Base-by-base conservation (phyloP, 2,113 vertebrate genomes). In the Chlorodrepanis virens region DNA sequence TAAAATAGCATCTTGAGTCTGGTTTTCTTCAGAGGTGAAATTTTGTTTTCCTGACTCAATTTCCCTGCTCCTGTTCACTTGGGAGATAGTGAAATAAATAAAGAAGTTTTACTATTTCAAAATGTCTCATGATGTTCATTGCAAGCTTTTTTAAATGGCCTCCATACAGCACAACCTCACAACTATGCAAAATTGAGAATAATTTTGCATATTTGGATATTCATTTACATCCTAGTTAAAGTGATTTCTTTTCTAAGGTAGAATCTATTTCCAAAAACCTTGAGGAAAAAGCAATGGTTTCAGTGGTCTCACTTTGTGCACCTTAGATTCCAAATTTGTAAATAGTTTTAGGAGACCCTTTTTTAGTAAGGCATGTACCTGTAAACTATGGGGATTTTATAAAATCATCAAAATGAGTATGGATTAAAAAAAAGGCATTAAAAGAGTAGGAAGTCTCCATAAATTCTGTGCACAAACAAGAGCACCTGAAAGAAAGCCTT, bases 191-290 rank as follows among this genome's bases (percentile, higher is more conserved):
- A 86, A 54, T 11, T 76, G n/a, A 81, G 68, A 90, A 83, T 86
- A 83, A 61, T 86, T 95, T 92, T 90, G 53, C 72, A 50, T 90
- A 88, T 88, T 89, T 82, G 60, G 35, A 31, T 59, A n/a, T 28
- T 18, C 4, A 69, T 90, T 92, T 92, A 65, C 83, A 67, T 75
- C 35, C 39, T 23, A 44, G 35, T 80, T 90, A 67, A 50, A 74
- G 16, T 4, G 1, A n/a, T 86, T 77, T 57, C 28, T 69, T 53
- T 72, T 88, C 54, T 45, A 50, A 74, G 47, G 67, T 72, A 74
- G 42, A 77, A 65, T 54, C 52, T 39, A 33, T 14, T 83, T 74
- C 23, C 39, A 19, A 69, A 94, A 94, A 61, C 7, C 52, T 59
- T n/a, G 23, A 61, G 27, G 49, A 40, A 72, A 75, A 76, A 57